Percentiles rank a stretch among this genome's conserved stretches.
These are phyloP conservation scores for Barbus barbus DNA, from an alignment of 2,113 vertebrate genomes.

Conservation along the genomic window DNA sequence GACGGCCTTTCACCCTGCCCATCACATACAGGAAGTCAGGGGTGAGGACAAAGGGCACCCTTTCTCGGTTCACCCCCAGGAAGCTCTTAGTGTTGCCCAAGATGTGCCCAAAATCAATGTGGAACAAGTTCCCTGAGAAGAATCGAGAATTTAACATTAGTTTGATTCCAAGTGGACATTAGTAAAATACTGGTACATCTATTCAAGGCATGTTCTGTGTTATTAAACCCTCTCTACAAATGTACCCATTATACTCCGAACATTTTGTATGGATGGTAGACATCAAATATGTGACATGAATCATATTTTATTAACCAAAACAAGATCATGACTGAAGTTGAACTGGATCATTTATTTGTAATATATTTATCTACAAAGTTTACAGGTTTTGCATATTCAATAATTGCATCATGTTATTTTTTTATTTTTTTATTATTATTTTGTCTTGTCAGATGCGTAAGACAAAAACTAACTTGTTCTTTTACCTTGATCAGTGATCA, in stretches of 20 bases:
- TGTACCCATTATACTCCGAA: too few species aligned
- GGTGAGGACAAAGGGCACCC: constrained; percentile 79
- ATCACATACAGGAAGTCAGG: constrained; percentile 81
- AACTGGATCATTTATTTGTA: not conserved
- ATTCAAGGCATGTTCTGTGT: not conserved
- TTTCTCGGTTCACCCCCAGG: constrained; percentile 74
- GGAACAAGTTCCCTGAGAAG: constrained; percentile 77
- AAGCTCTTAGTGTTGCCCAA: constrained; percentile 79
- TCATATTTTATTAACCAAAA: not conserved
- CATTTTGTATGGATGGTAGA: too few species aligned
- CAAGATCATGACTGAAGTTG: not conserved
- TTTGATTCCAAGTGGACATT: not conserved
- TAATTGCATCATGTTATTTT: not conserved
- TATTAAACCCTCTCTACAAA: not conserved
- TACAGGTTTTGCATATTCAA: not conserved
- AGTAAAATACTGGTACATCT: too few species aligned
- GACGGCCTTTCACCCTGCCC: constrained; percentile 69
- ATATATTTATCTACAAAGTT: too few species aligned
- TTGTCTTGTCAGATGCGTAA: not conserved
- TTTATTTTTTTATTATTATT: too few species aligned
- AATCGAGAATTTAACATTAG: not conserved
- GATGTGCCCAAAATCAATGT: constrained; percentile 83
- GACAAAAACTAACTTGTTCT: not conserved
- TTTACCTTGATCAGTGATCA: constrained; percentile 79
- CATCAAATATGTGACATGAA: not conserved